Percentiles rank a stretch among this genome's conserved stretches.
Evolutionary conservation across 2,888 invertebrate genomes (phyloP).

Genomic region (Oxystoma pomonae): DNA sequence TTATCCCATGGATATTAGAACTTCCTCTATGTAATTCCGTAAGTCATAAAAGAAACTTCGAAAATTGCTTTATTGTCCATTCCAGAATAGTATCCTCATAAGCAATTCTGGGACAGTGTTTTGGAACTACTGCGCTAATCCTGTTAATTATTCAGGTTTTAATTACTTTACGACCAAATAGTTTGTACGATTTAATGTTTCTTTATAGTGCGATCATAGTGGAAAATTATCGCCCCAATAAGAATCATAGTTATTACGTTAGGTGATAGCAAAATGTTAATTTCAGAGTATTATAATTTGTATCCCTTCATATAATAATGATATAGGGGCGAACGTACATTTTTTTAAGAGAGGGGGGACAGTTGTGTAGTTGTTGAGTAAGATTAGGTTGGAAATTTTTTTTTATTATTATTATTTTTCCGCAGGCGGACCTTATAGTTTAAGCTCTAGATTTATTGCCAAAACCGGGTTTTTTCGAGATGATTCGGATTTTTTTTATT

Average conservation of each 20-base stretch:
- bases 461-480: too few relatives aligned
- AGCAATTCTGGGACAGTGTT: conserved; percentile 4
- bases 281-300: too few relatives aligned
- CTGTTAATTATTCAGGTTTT: conserved; percentile 22
- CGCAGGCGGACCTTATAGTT: too few relatives aligned
- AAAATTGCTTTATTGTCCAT: conserved; percentile 16
- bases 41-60: background rate
- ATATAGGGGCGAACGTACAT: too few relatives aligned
- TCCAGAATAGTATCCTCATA: conserved; percentile 4
- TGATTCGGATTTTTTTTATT: too few relatives aligned
- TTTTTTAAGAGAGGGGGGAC: too few relatives aligned
- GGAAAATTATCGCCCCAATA: conserved; percentile 24
- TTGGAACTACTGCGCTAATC: conserved; percentile 15
- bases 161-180: conserved; percentile 25
- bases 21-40: background rate
- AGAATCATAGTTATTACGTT: conserved; percentile 21
- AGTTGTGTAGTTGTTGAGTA: too few relatives aligned
- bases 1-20: background rate
- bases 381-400: too few relatives aligned
- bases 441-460: too few relatives aligned
- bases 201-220: conserved; percentile 22
- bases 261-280: too few relatives aligned
- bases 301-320: too few relatives aligned
- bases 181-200: conserved; percentile 21
- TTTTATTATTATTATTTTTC: too few relatives aligned